Evolutionary conservation across 2,888 invertebrate species (phyloP), one percentile per base, ranked within the genome.

Genomic region (Parnassius apollo): DNA sequence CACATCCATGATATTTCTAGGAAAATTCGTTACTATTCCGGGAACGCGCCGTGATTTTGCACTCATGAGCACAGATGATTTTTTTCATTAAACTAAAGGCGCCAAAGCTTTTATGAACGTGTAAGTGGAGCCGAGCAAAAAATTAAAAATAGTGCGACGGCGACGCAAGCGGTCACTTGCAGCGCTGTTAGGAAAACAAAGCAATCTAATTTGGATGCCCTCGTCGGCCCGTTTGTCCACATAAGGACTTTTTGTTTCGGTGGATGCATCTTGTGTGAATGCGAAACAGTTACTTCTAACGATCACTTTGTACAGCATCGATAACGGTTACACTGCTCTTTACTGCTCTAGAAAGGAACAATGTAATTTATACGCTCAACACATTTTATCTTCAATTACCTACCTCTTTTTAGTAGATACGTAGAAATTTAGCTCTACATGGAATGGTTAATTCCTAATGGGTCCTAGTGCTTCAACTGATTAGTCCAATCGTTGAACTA

Each of bases 71-170:
- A 74, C 70, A 65, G 59, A 71, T 65, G 62, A 70, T 80, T 86
- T 90, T 91, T 88, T 86, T 81, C 71, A 61, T 67, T 58, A 49
- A 45, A 53, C 51, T 42, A 52, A 61, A 85, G 91, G 91, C 91
- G 91, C 91, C 91, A 86, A 78, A 75, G 86, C 89, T 91, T 88
- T 91, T 91, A 90, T 82, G 68, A 71, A 75, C 69, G 69, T 70
- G 72, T 73, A 71, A 72, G 69, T 66, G 71, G 73, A 69, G 71
- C 68, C 74, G 70, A 45, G 74, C 80, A 81, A 88, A 88, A 88
- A 87, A 78, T 71, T 64, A 57, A 66, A 77, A 77, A 81, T 81
- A 78, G 35, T 35, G 79, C 75, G 73, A 77, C 75, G 73, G 77
- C 75, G 77, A 72, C 81, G 68, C 46, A 55, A 82, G 72, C 75